Conservation (phyloP, 2,797 vertebrate species). For the Echiichthys vipera region DNA sequence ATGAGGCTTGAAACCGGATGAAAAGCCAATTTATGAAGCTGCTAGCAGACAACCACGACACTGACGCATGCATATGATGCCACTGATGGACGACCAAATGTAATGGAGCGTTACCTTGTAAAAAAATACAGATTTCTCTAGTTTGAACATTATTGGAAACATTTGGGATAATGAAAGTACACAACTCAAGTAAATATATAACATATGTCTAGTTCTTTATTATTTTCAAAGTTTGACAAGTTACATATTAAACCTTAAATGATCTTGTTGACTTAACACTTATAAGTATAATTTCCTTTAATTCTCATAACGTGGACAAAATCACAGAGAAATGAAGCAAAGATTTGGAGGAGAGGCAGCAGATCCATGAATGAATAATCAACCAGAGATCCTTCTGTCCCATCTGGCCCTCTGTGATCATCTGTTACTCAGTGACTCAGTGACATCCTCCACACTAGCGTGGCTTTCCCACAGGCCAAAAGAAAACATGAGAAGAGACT, state of each 20-base stretch:
- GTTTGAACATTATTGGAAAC: too few relatives aligned
- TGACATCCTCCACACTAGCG: neutral
- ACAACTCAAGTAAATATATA: too few relatives aligned
- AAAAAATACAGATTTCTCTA: too few relatives aligned
- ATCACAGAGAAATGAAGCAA: neutral
- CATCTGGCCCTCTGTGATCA: conserved; percentile 31
- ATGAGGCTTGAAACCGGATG: too few relatives aligned
- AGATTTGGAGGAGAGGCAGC: neutral
- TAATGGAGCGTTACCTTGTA: too few relatives aligned
- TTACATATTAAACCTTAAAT: neutral
- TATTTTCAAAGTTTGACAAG: too few relatives aligned
- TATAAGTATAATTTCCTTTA: neutral
- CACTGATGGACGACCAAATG: too few relatives aligned
- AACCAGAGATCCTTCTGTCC: conserved; percentile 15
- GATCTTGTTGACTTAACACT: neutral
- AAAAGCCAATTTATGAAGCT: too few relatives aligned
- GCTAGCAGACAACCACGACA: too few relatives aligned
- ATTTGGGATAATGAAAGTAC: too few relatives aligned
- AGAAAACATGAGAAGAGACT: neutral
- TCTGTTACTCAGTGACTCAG: conserved; percentile 21
- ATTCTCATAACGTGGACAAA: neutral
- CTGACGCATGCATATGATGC: too few relatives aligned
- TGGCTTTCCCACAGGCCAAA: conserved; percentile 26
- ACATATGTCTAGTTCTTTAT: too few relatives aligned
- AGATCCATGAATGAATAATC: neutral